Evolutionary conservation across 2,113 vertebrate genomes (phyloP).

Genomic region (Taurulus bubalis): DNA sequence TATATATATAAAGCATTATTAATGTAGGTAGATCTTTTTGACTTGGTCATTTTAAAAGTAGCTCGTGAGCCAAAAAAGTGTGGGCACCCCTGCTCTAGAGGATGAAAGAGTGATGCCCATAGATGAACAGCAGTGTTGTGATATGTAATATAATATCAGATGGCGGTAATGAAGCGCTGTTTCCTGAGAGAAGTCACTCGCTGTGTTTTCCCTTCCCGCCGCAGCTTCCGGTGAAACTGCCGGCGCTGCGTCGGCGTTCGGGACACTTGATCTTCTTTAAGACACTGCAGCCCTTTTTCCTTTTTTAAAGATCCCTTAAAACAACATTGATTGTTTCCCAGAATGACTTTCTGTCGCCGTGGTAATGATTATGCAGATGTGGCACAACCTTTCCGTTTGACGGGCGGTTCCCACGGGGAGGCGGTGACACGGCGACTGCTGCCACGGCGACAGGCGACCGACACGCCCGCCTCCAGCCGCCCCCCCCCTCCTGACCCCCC

Average conservation of each 20-base stretch:
- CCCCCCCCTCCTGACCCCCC: neutral
- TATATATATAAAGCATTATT: too few species aligned
- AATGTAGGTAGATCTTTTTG: too few species aligned
- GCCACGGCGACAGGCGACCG: constrained; percentile 59
- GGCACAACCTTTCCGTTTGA: constrained; percentile 83
- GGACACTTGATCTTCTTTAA: constrained; percentile 75
- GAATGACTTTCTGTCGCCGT: constrained; percentile 82
- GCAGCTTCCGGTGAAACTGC: constrained; percentile 57
- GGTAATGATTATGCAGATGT: constrained; percentile 83
- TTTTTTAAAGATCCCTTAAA: constrained; percentile 77
- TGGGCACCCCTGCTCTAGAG: too few species aligned
- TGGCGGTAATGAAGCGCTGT: too few species aligned
- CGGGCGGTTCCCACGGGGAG: constrained; percentile 68
- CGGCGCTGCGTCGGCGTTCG: constrained; percentile 30
- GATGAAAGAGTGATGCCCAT: too few species aligned
- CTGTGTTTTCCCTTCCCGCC: constrained; percentile 13
- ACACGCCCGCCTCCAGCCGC: constrained; percentile 9
- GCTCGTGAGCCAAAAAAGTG: too few species aligned
- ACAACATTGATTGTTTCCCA: constrained; percentile 84
- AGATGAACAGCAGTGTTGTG: too few species aligned
- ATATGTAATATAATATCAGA: too few species aligned
- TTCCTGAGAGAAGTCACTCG: too few species aligned
- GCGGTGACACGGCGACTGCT: constrained; percentile 58
- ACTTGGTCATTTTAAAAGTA: too few species aligned
- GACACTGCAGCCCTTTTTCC: constrained; percentile 61